Conservation (phyloP, 1,140 invertebrate genomes). For the Drosophila sturtevanti region DNA sequence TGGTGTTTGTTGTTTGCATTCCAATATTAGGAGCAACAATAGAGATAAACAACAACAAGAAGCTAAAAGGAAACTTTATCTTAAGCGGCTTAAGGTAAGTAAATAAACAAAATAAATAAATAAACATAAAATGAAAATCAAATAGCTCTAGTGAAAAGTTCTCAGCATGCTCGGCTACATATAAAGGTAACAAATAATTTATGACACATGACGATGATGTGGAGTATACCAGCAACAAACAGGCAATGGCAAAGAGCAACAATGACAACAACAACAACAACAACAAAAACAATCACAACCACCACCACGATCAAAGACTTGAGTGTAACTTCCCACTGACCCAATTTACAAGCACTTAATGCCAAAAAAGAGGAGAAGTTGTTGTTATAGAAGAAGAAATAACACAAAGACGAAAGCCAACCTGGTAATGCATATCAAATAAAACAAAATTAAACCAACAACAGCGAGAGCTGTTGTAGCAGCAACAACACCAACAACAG, state of each 20-base stretch:
- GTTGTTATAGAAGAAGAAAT: constrained; percentile 66
- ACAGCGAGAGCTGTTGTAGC: constrained; percentile 37
- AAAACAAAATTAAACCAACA: constrained; percentile 71
- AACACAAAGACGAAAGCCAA: constrained; percentile 78
- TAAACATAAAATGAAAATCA: constrained; percentile 53
- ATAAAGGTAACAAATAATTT: constrained; percentile 66
- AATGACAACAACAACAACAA: too few relatives aligned
- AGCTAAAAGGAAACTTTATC: constrained; percentile 23
- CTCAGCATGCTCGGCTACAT: constrained; percentile 44
- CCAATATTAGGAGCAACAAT: not conserved
- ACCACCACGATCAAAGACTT: constrained; percentile 46
- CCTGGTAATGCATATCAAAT: constrained; percentile 81
- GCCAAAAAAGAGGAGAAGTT: constrained; percentile 77
- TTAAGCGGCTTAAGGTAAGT: constrained; percentile 50
- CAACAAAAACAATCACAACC: constrained; percentile 13
- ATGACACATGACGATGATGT: constrained; percentile 71
- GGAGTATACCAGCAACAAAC: constrained; percentile 30
- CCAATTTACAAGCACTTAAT: constrained; percentile 82
- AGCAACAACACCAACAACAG: constrained; percentile 41
- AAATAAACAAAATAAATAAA: constrained; percentile 66
- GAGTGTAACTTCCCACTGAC: constrained; percentile 82
- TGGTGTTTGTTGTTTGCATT: not conserved
- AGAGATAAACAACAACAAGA: not conserved
- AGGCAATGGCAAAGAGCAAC: too few relatives aligned
- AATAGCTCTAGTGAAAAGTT: constrained; percentile 52